Base-by-base conservation (phyloP, 2,797 vertebrate species). In the Tangara arthus region DNA sequence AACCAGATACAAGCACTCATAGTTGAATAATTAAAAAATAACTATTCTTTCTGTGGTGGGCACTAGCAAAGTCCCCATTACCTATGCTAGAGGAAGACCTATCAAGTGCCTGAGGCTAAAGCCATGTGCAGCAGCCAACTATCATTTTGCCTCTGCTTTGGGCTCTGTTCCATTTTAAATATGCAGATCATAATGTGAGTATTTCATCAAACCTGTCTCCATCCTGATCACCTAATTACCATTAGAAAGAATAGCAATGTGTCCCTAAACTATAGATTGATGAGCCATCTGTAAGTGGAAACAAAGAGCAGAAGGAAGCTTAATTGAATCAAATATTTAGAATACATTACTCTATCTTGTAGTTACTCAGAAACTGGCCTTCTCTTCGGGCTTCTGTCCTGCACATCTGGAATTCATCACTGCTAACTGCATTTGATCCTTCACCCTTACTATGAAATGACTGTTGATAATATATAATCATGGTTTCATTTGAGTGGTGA, bases 241-340 rank as follows among this genome's bases (percentile, higher is more conserved):
- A 96, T 96, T 94, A 96, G 94, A 94, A 96, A 96, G 93, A 93
- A 82, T 64, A 96, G 91, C 91, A 90, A 21, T 87, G 86, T 95
- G 94, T 95, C 78, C 89, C 95, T 96, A 93, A 96, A 95, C 94
- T 90, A 79, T 76, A 90, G 95, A 96, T 96, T 94, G 94, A 97
- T 96, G 95, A 93, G 93, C 96, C 95, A 95, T 97, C 95, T 97
- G 96, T 96, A 97, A 94, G 72, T 66, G 42, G 90, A 93, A 95
- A 95, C 94, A 97, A 96, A 96, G 95, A 96, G 85, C 96, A 97
- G 96, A 96, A 95, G 96, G 96, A 93, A 96, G 90, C 93, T 87
- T 95, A 96, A 96, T 94, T 96, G 91, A 94, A 96, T 95, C 91
- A 96, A 96, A 96, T 96, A 94, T 94, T 96, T 95, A 95, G 96